Percentiles rank a stretch among this genome's conserved stretches.
Evolutionary conservation across 2,888 invertebrate genomes (phyloP).

Genomic region (Azorinus chamasolen): DNA sequence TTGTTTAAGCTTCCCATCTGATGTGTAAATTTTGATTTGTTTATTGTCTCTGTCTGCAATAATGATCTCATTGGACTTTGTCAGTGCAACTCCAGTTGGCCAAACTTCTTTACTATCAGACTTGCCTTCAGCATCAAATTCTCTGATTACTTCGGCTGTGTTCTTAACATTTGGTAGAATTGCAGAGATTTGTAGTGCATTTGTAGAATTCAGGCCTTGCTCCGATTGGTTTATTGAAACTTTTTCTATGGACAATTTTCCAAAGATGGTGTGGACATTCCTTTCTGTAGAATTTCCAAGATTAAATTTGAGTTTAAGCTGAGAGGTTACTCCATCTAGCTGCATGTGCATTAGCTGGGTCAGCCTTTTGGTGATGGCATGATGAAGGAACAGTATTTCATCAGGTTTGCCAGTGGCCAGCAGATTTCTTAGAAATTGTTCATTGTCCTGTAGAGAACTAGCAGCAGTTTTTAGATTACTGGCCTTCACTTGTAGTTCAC

Average conservation of each 20-base stretch:
- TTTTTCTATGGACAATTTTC: slow-evolving; percentile 67
- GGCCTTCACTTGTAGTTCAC: slow-evolving; percentile 59
- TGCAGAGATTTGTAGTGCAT: slow-evolving; percentile 61
- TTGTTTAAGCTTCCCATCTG: slow-evolving; percentile 68
- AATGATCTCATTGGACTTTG: slow-evolving; percentile 70
- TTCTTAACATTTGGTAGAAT: slow-evolving; percentile 70
- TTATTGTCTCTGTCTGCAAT: slow-evolving; percentile 83
- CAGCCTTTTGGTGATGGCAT: slow-evolving; percentile 71
- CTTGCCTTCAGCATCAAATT: slow-evolving; percentile 69
- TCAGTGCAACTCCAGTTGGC: slow-evolving; percentile 80
- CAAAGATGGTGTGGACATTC: slow-evolving; percentile 75
- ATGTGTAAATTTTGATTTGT: slow-evolving; percentile 78
- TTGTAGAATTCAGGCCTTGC: slow-evolving; percentile 36
- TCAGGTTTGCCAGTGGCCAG: slow-evolving; percentile 74
- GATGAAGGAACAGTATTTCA: slow-evolving; percentile 75
- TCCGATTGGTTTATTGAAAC: slow-evolving; percentile 68
- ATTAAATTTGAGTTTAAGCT: slow-evolving; percentile 71
- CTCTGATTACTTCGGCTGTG: slow-evolving; percentile 59
- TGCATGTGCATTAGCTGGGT: slow-evolving; percentile 75
- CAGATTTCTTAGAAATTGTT: slow-evolving; percentile 65
- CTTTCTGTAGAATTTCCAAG: slow-evolving; percentile 67
- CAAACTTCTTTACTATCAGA: slow-evolving; percentile 80
- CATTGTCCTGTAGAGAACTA: slow-evolving; percentile 68
- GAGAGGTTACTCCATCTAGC: slow-evolving; percentile 68
- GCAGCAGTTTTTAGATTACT: slow-evolving; percentile 65